phyloP scores from a whole-genome alignment of 2,113 vertebrate genomes.

The Mobula hypostoma region DNA sequence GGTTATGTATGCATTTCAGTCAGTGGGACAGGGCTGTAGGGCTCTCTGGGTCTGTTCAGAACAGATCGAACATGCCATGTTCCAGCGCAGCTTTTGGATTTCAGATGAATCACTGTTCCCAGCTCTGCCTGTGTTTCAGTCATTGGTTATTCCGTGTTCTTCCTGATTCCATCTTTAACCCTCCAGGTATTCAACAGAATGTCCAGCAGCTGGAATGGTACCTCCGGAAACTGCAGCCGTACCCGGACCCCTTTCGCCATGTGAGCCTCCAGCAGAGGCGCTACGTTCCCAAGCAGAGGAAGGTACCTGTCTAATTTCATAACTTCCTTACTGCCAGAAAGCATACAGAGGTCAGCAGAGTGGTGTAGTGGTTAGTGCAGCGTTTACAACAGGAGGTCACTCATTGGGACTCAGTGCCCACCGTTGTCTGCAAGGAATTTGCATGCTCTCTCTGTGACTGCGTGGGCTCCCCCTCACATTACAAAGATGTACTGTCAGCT shows the following conservation, averaged over 20 bases:
- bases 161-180: background rate
- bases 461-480: too few relatives aligned
- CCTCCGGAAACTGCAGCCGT: conserved; percentile 60
- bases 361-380: too few relatives aligned
- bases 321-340: background rate
- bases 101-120: background rate
- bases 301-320: conserved; percentile 47
- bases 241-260: conserved; percentile 55
- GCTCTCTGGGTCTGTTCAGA: background rate
- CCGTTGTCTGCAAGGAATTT: too few relatives aligned
- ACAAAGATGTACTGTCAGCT: too few relatives aligned
- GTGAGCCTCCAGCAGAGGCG: conserved; percentile 55
- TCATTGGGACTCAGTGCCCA: too few relatives aligned
- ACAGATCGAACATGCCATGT: background rate
- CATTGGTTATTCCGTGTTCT: background rate
- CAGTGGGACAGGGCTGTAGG: background rate
- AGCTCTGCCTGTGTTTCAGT: background rate
- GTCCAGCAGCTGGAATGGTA: conserved; percentile 56
- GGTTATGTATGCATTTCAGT: background rate
- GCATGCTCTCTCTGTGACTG: too few relatives aligned
- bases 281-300: conserved; percentile 49
- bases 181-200: conserved; percentile 70
- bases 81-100: background rate
- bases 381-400: too few relatives aligned
- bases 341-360: background rate